phyloP scores from a whole-genome alignment of 2,113 vertebrate genomes.

The Syngnathus typhle region DNA sequence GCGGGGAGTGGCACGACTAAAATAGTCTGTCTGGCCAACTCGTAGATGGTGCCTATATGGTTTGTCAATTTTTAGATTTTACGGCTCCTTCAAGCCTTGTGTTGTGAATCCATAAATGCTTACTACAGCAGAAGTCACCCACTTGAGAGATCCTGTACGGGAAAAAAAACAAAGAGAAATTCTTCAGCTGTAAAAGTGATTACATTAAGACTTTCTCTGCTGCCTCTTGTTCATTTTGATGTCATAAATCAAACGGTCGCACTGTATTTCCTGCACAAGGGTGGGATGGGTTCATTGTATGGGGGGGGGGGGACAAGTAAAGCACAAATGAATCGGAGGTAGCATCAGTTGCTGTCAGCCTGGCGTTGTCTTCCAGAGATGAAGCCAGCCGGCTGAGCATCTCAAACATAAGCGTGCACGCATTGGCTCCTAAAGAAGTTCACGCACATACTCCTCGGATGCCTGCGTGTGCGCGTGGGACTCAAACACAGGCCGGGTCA shows the following conservation, averaged over 20 bases:
- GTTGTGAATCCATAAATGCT: background rate
- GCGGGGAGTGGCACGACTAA: background rate
- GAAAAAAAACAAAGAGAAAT: background rate
- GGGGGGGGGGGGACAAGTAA: slow-evolving; percentile 26
- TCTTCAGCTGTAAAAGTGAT: too few relatives aligned
- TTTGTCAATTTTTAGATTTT: slow-evolving; percentile 6
- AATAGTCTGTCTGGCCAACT: background rate
- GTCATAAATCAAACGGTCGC: background rate
- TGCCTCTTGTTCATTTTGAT: background rate
- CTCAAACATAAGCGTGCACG: slow-evolving; percentile 18
- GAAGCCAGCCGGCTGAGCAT: slow-evolving; percentile 56
- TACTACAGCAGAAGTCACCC: background rate
- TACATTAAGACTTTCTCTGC: background rate
- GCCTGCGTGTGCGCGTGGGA: background rate
- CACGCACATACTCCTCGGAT: background rate
- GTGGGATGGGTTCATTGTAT: slow-evolving; percentile 4
- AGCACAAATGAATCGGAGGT: slow-evolving; percentile 37
- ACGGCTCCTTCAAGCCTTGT: background rate
- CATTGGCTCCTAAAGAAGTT: background rate
- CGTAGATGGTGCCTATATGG: background rate
- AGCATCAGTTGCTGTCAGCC: slow-evolving; percentile 65
- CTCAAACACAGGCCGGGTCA: slow-evolving; percentile 21
- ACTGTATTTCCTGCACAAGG: background rate
- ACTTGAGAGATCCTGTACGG: background rate
- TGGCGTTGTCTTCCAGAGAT: slow-evolving; percentile 51